Evolutionary conservation across 2,888 invertebrate genomes (phyloP).

Genomic region (Spilarctia lutea): DNA sequence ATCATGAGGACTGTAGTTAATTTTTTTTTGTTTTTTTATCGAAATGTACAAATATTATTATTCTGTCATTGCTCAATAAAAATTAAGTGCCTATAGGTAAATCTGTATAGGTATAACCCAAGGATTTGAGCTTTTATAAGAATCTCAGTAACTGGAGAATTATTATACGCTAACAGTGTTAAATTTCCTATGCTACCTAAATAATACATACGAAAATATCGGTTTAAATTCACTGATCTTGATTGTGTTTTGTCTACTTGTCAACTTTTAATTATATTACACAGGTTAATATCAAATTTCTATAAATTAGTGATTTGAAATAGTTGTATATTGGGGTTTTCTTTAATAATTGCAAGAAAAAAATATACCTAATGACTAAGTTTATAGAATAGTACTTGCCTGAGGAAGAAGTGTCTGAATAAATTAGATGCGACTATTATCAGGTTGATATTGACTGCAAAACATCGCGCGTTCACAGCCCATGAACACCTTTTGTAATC

Average conservation of each 20-base stretch:
- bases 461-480: constrained; percentile 14
- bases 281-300: background rate
- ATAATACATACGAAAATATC: background rate
- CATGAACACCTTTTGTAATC: constrained; percentile 31
- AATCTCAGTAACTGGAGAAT: background rate
- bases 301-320: background rate
- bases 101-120: background rate
- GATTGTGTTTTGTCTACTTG: background rate
- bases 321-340: background rate
- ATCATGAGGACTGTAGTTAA: background rate
- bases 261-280: background rate
- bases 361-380: no score
- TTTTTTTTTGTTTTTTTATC: background rate
- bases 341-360: background rate
- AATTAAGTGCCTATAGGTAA: background rate
- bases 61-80: background rate
- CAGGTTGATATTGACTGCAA: constrained; percentile 16
- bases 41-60: background rate
- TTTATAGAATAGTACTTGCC: background rate
- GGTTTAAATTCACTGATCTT: background rate
- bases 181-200: background rate
- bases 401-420: constrained; percentile 25
- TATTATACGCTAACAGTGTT: no score
- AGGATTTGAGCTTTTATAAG: background rate
- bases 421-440: constrained; percentile 17